A percentile compares a stretch with the other conserved stretches of the same genome.
Evolutionary conservation across 2,113 vertebrate genomes (phyloP).

Genomic region (Prunella fulvescens): DNA sequence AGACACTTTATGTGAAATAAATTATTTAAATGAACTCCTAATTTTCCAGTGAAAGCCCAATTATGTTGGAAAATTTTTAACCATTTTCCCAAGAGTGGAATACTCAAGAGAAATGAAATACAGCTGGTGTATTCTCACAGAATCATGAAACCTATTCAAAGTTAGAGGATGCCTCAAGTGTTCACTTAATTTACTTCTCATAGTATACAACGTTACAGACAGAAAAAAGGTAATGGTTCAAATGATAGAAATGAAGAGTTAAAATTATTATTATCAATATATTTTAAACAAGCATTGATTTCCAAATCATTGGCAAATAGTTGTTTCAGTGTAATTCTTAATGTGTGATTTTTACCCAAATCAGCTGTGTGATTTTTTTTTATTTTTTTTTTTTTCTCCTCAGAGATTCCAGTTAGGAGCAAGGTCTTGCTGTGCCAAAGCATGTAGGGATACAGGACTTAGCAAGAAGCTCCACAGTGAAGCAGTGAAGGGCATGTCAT

Average conservation of each 20-base stretch:
- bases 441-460: neutral
- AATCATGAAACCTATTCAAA: conserved; percentile 49
- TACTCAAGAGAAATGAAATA: conserved; percentile 54
- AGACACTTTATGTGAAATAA: conserved; percentile 66
- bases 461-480: neutral
- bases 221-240: neutral
- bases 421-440: neutral
- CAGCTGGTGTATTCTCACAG: conserved; percentile 38
- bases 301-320: neutral
- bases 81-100: conserved; percentile 59
- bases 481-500: neutral
- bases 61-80: conserved; percentile 63
- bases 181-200: conserved; percentile 31
- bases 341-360: neutral
- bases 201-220: neutral
- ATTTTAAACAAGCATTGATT: conserved; percentile 1
- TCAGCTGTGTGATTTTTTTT: neutral
- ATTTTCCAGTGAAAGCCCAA: conserved; percentile 65
- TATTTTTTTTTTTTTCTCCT: neutral
- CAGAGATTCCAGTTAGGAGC: neutral
- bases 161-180: neutral
- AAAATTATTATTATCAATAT: neutral
- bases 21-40: conserved; percentile 67
- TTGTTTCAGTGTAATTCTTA: neutral
- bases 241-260: neutral